Base-by-base conservation (phyloP, 1,140 invertebrate species). In the Listronotus oregonensis region DNA sequence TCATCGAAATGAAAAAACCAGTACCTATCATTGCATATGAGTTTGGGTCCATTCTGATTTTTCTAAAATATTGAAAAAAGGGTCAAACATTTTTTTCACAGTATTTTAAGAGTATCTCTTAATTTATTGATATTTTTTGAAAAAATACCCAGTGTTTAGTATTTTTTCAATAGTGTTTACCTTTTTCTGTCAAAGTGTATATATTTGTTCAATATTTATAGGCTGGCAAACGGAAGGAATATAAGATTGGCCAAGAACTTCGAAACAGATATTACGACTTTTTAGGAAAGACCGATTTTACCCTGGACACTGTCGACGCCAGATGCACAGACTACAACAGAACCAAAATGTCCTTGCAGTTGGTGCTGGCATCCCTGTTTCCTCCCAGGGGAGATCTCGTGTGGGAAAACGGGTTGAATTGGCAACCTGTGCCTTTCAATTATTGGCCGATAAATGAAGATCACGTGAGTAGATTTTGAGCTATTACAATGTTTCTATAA, bases 361-460 rank as follows among this genome's bases (percentile, higher is more conserved):
- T 85, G 1, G 82, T 83, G 5, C 67, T 86, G 17, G 80, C 85
- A 0, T 84, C 79, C 0, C 64, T 87, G 14, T 42, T 86, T 71
- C 79, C 79, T 5, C 80, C 80, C 6, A 76, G 77, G 21, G 79
- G 83, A 6, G 79, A 85, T 32, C 86, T 92, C 71, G 80, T 85
- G 52, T 93, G 93, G 85, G 83, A 92, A 70, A 76, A 82, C 0
- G 79, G 85, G 47, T 79, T 96, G 37, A 71, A 77, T 0, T 97
- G 94, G 94, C 90, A 92, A 71, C 94, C 94, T 0, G 87, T 96
- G 69, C 91, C 94, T 0, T 87, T 96, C 27, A 64, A 64, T 59
- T 88, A 87, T 49, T 75, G 85, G 71, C 78, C 80, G 10, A 71
- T 82, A 42, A 73, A 80, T 11, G 77, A 86, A 67, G 87, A 90